Conservation (phyloP, 1,140 invertebrate species). For the Myzus persicae region DNA sequence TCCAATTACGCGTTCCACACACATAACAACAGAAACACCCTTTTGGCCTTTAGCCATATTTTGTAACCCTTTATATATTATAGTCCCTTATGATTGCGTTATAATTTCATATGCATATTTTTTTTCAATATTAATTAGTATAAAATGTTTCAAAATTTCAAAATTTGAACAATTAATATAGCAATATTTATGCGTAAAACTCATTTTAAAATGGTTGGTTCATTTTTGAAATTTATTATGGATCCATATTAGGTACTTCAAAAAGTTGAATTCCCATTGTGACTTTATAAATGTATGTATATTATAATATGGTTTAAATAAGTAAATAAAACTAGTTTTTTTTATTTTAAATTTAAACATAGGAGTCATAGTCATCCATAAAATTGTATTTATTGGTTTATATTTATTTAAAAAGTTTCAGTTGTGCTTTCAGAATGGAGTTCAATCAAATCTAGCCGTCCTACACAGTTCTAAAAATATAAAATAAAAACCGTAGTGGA, state of each 20-base stretch:
- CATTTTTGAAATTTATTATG: background rate
- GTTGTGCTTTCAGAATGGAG: background rate
- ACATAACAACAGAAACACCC: constrained; percentile 43
- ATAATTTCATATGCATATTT: background rate
- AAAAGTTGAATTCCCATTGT: background rate
- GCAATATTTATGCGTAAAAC: background rate
- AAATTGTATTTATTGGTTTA: background rate
- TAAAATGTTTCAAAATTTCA: background rate
- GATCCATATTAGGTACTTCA: background rate
- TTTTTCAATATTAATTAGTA: constrained; percentile 37
- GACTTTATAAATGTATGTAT: background rate
- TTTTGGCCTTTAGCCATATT: constrained; percentile 47
- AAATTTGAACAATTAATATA: background rate
- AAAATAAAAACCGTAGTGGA: no score
- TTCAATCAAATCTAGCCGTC: no score
- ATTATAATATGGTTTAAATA: background rate
- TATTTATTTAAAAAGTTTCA: background rate
- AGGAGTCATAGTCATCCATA: background rate
- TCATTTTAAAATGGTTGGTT: background rate
- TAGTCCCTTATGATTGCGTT: constrained; percentile 23
- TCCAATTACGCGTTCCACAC: constrained; percentile 51
- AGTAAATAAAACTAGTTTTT: background rate
- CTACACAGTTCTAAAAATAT: background rate
- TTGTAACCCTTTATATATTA: constrained; percentile 33
- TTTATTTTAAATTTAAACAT: background rate